A percentile compares a stretch with the other conserved stretches of the same genome.
phyloP scores from a whole-genome alignment of 2,113 vertebrate genomes.

The Pleuronectes platessa region DNA sequence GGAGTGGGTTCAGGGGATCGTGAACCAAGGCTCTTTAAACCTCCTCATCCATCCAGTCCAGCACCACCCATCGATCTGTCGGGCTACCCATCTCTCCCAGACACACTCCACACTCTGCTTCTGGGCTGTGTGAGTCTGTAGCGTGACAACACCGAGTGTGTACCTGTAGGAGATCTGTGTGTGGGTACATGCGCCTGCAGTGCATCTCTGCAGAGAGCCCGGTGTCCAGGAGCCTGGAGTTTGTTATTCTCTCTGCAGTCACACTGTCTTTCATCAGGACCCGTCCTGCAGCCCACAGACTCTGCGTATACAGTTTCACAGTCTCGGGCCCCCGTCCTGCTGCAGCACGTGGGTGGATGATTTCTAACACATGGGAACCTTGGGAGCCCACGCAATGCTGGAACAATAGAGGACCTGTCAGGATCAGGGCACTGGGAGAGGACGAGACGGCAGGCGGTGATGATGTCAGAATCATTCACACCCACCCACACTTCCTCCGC shows the following conservation, averaged over 20 bases:
- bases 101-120: slow-evolving; percentile 35
- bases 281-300: slow-evolving; percentile 77
- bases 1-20: slow-evolving; percentile 38
- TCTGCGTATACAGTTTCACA: slow-evolving; percentile 81
- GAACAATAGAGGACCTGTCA: slow-evolving; percentile 86
- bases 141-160: slow-evolving; percentile 48
- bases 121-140: slow-evolving; percentile 38
- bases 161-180: slow-evolving; percentile 18
- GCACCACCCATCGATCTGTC: slow-evolving; percentile 28
- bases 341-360: slow-evolving; percentile 86
- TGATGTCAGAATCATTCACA: slow-evolving; percentile 81
- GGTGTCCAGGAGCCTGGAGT: slow-evolving; percentile 78
- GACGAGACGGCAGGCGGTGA: slow-evolving; percentile 67
- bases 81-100: slow-evolving; percentile 40
- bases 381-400: slow-evolving; percentile 78
- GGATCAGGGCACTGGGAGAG: slow-evolving; percentile 66
- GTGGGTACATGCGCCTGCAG: slow-evolving; percentile 31
- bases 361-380: slow-evolving; percentile 87
- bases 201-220: slow-evolving; percentile 41
- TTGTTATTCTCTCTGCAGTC: slow-evolving; percentile 78
- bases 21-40: slow-evolving; percentile 55
- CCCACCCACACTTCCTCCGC: slow-evolving; percentile 68
- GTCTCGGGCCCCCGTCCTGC: slow-evolving; percentile 78
- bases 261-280: slow-evolving; percentile 85
- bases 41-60: slow-evolving; percentile 55